Base-by-base conservation (phyloP, 2,888 invertebrate genomes). In the Marasmarcha lunaedactyla region DNA sequence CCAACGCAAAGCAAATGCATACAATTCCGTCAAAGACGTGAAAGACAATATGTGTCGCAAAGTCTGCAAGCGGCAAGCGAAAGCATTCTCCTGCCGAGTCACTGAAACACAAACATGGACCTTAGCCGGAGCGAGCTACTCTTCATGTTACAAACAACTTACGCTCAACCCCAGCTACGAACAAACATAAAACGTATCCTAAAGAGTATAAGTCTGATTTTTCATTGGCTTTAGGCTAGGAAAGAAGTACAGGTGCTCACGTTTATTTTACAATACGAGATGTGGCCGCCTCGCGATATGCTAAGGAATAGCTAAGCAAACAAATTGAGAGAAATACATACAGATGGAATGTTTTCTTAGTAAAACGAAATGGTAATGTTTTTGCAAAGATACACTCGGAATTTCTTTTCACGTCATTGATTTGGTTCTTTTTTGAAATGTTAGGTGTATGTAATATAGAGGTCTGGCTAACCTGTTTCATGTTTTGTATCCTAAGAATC, bases 231-330 rank as follows among this genome's bases (percentile, higher is more conserved):
- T 13, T 9, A 4, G 20, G n/a, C n/a, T 20, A 7, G 15, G 48
- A 52, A 61, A 65, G 54, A 63, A 63, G 57, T 61, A 63, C 54
- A 57, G 59, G 64, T 69, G 66, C 60, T 69, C 67, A 68, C 67
- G 64, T 71, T 71, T 69, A 69, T 67, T 63, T 60, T 58, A 54
- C 50, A 47, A 62, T 66, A 63, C 53, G 66, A 70, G 71, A 76
- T 74, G 71, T 59, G 69, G 64, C 67, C 64, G 63, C 70, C 63
- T 64, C 59, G 63, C 67, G 69, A 76, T 79, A 73, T 73, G 77
- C 69, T 72, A 72, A 72, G 71, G 72, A 73, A 73, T 71, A 70
- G 71, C 65, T 66, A 64, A 67, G 70, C 63, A 74, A 77, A 78
- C 74, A 73, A 76, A 76, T 77, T 78, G 71, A 63, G 57, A 58